Conservation (phyloP, 2,888 invertebrate genomes). For the Polydrusus tereticollis region DNA sequence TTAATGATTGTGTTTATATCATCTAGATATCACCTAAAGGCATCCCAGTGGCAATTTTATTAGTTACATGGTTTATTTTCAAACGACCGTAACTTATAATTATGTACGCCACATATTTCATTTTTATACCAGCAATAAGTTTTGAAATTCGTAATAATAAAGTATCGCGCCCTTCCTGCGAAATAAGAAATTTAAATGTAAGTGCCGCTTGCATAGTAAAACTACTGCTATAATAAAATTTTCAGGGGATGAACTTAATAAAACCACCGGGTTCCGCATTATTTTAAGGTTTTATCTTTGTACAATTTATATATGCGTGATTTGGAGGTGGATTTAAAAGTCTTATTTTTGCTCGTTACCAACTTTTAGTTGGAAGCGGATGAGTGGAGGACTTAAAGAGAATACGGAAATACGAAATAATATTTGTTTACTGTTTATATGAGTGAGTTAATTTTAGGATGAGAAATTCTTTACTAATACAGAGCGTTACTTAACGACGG, state of each 20-base stretch:
- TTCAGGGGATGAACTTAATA: constrained; percentile 31
- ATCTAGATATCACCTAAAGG: not conserved
- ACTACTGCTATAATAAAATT: constrained; percentile 32
- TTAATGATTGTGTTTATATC: constrained; percentile 5
- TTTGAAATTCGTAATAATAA: constrained; percentile 16
- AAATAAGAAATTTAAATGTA: constrained; percentile 28
- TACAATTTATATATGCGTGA: constrained; percentile 17
- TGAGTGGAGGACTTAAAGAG: not conserved
- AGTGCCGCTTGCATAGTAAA: constrained; percentile 21
- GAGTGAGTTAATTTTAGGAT: too few relatives aligned
- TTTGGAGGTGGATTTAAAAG: constrained; percentile 1
- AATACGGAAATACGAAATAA: not conserved
- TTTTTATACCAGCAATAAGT: constrained; percentile 9
- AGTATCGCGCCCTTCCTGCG: not conserved
- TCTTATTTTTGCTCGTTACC: not conserved
- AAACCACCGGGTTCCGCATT: constrained; percentile 23
- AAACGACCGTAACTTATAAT: not conserved
- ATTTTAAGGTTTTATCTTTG: constrained; percentile 26
- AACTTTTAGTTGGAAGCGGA: not conserved
- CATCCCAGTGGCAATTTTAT: constrained; percentile 14
- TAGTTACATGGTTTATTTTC: not conserved
- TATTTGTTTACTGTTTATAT: not conserved
- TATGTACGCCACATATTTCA: constrained; percentile 12
- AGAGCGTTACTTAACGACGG: too few relatives aligned
- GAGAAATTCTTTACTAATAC: too few relatives aligned